phyloP scores from a whole-genome alignment of 2,888 invertebrate species.

The Athrips mouffetella region DNA sequence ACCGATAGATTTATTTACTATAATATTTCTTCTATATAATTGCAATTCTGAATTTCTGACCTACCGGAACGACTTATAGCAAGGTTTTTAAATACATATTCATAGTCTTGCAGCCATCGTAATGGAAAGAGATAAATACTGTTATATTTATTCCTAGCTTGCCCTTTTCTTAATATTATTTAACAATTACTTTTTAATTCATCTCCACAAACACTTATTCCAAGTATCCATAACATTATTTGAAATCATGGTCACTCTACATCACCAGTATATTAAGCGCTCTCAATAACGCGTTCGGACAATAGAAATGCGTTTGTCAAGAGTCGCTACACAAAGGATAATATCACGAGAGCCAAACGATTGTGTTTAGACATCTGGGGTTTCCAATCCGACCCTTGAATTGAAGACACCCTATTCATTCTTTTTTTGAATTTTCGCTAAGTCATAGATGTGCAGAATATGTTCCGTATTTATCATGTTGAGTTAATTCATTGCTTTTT shows the following conservation, averaged over 20 bases:
- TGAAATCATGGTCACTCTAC: conserved; percentile 37
- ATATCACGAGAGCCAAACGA: conserved; percentile 38
- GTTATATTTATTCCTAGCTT: too few species aligned
- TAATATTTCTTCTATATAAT: too few species aligned
- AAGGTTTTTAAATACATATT: too few species aligned
- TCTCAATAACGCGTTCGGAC: conserved; percentile 61
- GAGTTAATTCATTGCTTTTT: conserved; percentile 10
- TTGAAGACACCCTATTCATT: conserved; percentile 43
- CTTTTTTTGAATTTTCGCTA: conserved; percentile 43
- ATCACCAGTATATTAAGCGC: conserved; percentile 61
- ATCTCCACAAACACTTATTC: not conserved
- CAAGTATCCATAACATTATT: not conserved
- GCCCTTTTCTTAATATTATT: not conserved
- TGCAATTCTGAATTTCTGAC: too few species aligned
- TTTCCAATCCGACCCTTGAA: conserved; percentile 44
- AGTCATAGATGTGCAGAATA: conserved; percentile 42
- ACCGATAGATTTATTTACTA: too few species aligned
- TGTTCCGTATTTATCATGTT: conserved; percentile 7
- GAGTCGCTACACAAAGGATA: conserved; percentile 29
- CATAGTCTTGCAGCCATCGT: too few species aligned
- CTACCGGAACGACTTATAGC: too few species aligned
- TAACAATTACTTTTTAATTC: not conserved
- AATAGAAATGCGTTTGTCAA: conserved; percentile 61
- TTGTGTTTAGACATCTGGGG: conserved; percentile 74
- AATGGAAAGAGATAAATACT: too few species aligned